A percentile compares a stretch with the other conserved stretches of the same genome.
phyloP scores from a whole-genome alignment of 2,888 invertebrate species.

The Periphyllus acericola region DNA sequence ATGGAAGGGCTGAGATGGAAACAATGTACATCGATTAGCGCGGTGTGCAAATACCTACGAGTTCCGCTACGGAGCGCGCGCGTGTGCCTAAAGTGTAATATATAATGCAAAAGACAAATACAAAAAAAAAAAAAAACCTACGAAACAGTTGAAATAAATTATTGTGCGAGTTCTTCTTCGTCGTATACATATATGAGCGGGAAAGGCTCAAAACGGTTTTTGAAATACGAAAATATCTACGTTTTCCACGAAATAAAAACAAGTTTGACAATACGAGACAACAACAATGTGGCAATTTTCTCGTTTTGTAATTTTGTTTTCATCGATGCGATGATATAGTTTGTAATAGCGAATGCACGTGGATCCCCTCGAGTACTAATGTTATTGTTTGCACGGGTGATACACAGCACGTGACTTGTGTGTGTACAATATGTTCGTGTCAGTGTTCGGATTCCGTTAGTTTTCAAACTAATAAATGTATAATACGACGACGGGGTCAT shows the following conservation, averaged over 20 bases:
- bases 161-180: neutral
- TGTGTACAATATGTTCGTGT: neutral
- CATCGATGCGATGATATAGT: neutral
- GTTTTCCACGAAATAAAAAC: neutral
- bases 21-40: neutral
- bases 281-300: neutral
- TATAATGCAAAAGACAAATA: neutral
- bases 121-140: neutral
- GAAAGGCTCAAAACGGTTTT: neutral
- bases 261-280: neutral
- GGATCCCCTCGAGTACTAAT: neutral
- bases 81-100: neutral
- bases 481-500: neutral
- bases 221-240: neutral
- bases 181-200: neutral
- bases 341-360: neutral
- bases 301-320: constrained; percentile 13
- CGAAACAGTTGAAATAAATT: neutral
- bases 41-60: neutral
- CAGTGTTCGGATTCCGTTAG: neutral
- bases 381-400: constrained; percentile 8
- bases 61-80: neutral
- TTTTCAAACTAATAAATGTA: constrained; percentile 24
- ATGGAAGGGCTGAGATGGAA: neutral
- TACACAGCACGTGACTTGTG: constrained; percentile 35